Evolutionary conservation across 2,888 invertebrate species (phyloP), one percentile per base, ranked within the genome.

Genomic region (Chymomyza amoena): DNA sequence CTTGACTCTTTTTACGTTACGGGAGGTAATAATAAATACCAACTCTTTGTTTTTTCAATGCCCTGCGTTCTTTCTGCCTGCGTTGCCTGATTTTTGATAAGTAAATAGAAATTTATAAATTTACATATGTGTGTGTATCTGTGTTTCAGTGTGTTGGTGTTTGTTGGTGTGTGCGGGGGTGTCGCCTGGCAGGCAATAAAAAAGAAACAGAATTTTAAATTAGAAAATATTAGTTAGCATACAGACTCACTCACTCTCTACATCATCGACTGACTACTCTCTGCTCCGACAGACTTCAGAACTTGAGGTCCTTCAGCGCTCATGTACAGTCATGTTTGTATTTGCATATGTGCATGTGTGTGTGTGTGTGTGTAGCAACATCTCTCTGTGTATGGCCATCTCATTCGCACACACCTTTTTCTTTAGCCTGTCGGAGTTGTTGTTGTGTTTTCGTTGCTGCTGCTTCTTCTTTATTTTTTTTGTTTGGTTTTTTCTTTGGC

Each of bases 141-240:
- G n/a, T 60, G 61, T 61, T 54, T 59, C 20, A 54, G 16, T 4
- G 66, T 16, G 52, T 18, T 56, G 32, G 61, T 9, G 61, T 59
- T 51, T 36, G 39, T 13, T 51, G 9, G 32, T 16, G 52, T 52
- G 45, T 67, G 67, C 16, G 65, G 52, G 61, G 16, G 18, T 20
- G 66, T 39, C 20, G 63, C 64, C 64, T 52, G 63, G 56, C 56
- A 13, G 70, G 79, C 78, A 87, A 84, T 84, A 86, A 84, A 86
- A 83, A 84, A 87, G 84, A 84, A 87, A 87, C 87, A 87, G 87
- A 87, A 87, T 87, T 84, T 85, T 83, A 87, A 87, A 84, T 87
- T 84, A 83, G 87, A 87, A 87, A 87, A 87, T 84, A 87, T 84
- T 87, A 84, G 84, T 87, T 84, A 81, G 78, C 60, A 65, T 66